These are phyloP conservation scores for Stomatorhinus ivindoensis DNA, from an alignment of 2,113 vertebrate genomes.

Conservation along the genomic window DNA sequence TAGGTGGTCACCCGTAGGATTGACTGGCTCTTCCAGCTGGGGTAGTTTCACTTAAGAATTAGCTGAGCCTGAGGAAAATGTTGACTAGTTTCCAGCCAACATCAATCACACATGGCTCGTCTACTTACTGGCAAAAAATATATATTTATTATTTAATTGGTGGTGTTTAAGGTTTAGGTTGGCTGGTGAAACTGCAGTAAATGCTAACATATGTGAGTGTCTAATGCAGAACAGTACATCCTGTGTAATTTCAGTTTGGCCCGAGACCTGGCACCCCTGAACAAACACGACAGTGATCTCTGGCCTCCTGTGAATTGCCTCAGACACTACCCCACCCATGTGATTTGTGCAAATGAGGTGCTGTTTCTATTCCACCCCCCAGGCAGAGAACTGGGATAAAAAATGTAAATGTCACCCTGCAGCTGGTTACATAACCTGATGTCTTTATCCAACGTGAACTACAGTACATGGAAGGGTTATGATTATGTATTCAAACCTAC, in stretches of 20 bases:
- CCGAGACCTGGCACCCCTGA: conserved; percentile 42
- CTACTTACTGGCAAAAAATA: conserved; percentile 21
- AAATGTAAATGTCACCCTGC: neutral
- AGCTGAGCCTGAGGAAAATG: neutral
- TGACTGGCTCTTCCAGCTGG: neutral
- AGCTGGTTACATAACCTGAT: neutral
- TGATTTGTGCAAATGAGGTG: neutral
- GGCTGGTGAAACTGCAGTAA: conserved; percentile 46
- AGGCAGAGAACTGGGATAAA: neutral
- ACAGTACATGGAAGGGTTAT: neutral
- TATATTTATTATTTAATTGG: conserved; percentile 5
- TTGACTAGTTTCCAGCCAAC: neutral
- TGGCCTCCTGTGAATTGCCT: conserved; percentile 52
- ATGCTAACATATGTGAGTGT: conserved; percentile 45
- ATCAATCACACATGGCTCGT: neutral
- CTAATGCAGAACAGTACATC: conserved; percentile 52
- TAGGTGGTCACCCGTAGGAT: neutral
- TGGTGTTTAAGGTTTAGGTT: conserved; percentile 12
- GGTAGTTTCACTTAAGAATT: neutral
- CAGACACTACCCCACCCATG: conserved; percentile 32
- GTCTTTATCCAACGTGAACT: neutral
- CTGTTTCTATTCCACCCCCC: neutral
- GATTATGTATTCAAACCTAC: neutral
- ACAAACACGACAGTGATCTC: conserved; percentile 57
- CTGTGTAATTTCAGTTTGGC: conserved; percentile 56